Percentiles rank a stretch among this genome's conserved stretches.
phyloP scores from a whole-genome alignment of 2,888 invertebrate species.

The Neria commutata region DNA sequence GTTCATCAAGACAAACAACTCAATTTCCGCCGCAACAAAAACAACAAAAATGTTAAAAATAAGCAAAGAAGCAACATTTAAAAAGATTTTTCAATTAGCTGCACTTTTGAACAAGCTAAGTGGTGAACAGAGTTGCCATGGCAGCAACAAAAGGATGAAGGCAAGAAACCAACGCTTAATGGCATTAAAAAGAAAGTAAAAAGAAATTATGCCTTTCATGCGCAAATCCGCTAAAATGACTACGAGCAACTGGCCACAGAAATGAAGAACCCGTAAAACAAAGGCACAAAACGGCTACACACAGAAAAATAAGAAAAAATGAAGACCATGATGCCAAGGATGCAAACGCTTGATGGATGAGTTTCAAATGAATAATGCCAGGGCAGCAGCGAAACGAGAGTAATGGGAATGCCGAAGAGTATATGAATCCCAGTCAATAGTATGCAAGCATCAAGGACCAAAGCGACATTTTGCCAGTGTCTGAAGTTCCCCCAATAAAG shows the following conservation, averaged over 20 bases:
- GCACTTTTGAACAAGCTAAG: background rate
- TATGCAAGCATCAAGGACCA: too few relatives aligned
- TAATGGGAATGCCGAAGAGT: too few relatives aligned
- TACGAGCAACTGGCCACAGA: too few relatives aligned
- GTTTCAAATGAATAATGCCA: too few relatives aligned
- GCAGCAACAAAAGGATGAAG: background rate
- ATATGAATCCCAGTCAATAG: too few relatives aligned
- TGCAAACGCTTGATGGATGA: background rate
- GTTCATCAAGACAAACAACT: background rate
- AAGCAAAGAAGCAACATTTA: background rate
- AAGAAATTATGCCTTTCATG: slow-evolving; percentile 14
- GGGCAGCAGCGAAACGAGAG: too few relatives aligned
- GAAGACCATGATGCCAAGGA: slow-evolving; percentile 11
- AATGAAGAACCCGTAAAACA: too few relatives aligned
- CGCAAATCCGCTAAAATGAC: background rate
- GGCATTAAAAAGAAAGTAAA: slow-evolving; percentile 31
- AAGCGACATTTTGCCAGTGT: too few relatives aligned
- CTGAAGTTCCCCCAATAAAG: too few relatives aligned
- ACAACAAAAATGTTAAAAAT: too few relatives aligned
- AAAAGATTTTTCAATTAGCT: background rate
- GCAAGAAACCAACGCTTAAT: slow-evolving; percentile 26
- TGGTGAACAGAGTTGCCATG: background rate
- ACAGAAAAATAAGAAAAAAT: slow-evolving; percentile 25
- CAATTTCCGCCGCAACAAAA: background rate
- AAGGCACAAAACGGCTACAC: slow-evolving; percentile 26